Evolutionary conservation across 2,113 vertebrate genomes (phyloP).

Genomic region (Cervus canadensis): DNA sequence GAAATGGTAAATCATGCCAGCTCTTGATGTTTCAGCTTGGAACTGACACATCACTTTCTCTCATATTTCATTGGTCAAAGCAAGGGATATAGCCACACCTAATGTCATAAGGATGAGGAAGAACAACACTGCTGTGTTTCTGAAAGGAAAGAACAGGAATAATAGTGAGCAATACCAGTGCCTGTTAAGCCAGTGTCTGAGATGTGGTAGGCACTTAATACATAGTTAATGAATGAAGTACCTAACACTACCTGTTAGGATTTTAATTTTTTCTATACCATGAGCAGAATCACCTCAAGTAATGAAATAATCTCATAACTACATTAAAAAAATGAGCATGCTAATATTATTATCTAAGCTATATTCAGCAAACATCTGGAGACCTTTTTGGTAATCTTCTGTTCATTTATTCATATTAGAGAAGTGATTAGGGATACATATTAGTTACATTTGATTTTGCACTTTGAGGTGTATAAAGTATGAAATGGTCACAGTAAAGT

Average conservation of each 20-base stretch:
- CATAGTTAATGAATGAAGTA: background rate
- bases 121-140: background rate
- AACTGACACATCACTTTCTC: background rate
- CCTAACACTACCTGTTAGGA: background rate
- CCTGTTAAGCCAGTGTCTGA: background rate
- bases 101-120: background rate
- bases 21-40: background rate
- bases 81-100: background rate
- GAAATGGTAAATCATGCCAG: background rate
- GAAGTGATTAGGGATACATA: background rate
- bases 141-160: background rate
- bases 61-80: background rate
- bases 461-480: background rate
- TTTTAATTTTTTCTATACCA: background rate
- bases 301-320: background rate
- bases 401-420: background rate
- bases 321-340: background rate
- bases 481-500: background rate
- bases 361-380: background rate
- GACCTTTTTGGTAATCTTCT: background rate
- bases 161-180: background rate
- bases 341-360: background rate
- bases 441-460: background rate
- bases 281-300: background rate
- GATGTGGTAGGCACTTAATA: background rate